phyloP scores from a whole-genome alignment of 2,888 invertebrate genomes.

The Chrysolina haemoptera region DNA sequence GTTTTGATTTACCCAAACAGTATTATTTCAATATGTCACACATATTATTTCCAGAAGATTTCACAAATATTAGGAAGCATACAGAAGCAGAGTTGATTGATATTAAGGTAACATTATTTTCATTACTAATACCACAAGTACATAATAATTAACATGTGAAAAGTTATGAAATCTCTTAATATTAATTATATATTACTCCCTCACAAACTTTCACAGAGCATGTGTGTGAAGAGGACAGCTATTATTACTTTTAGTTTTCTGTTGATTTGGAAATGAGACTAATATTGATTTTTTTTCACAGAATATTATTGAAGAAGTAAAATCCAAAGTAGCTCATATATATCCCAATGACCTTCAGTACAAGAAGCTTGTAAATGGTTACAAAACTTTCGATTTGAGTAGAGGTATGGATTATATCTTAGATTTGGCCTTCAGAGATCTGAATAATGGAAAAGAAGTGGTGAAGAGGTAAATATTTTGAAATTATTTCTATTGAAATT shows the following conservation, averaged over 20 bases:
- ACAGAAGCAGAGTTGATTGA: conserved; percentile 79
- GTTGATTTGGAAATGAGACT: too few species aligned
- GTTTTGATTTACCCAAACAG: conserved; percentile 91
- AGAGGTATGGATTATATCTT: conserved; percentile 89
- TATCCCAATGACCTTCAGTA: conserved; percentile 73
- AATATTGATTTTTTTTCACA: conserved; percentile 48
- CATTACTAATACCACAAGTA: not conserved
- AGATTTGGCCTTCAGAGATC: conserved; percentile 77
- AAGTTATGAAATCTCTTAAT: too few species aligned
- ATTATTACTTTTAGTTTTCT: too few species aligned
- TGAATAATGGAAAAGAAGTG: conserved; percentile 68
- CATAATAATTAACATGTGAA: too few species aligned
- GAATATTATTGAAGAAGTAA: conserved; percentile 67
- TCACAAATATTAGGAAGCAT: conserved; percentile 78
- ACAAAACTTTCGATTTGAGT: conserved; percentile 84
- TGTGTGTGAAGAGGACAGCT: too few species aligned
- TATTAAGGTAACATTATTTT: conserved; percentile 72
- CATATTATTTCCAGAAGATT: conserved; percentile 86
- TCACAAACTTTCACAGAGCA: too few species aligned
- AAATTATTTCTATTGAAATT: not conserved
- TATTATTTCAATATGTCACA: conserved; percentile 89
- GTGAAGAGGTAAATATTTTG: conserved; percentile 70
- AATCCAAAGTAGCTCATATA: conserved; percentile 70
- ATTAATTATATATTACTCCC: too few species aligned
- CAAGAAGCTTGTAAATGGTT: conserved; percentile 78